Evolutionary conservation across 2,113 vertebrate genomes (phyloP).

Genomic region (Diadophis punctatus): DNA sequence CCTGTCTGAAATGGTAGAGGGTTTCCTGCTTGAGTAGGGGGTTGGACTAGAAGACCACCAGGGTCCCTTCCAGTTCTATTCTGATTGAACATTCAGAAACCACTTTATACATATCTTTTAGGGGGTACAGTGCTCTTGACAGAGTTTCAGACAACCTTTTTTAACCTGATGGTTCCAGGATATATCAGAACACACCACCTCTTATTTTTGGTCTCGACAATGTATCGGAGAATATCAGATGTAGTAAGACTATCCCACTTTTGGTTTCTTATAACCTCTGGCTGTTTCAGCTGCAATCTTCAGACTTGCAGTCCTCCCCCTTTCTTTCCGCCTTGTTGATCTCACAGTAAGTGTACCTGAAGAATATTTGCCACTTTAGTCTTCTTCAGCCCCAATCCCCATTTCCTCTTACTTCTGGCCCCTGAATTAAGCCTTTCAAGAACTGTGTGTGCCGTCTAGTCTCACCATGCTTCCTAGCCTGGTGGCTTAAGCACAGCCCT

Average conservation of each 20-base stretch:
- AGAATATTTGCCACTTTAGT: no score
- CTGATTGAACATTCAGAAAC: no score
- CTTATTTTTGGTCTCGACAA: background rate
- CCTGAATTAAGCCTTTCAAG: no score
- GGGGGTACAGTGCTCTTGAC: background rate
- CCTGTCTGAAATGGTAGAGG: no score
- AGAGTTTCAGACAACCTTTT: background rate
- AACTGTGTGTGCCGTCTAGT: no score
- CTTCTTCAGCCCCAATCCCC: no score
- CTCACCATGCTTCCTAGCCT: no score
- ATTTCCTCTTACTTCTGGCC: no score
- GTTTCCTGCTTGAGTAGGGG: background rate
- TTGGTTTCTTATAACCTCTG: background rate
- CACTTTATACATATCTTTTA: background rate
- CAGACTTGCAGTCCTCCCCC: background rate
- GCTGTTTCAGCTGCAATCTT: background rate
- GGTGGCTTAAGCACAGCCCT: no score
- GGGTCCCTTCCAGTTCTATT: background rate
- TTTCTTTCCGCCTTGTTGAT: no score
- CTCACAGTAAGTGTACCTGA: no score
- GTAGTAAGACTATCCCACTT: background rate
- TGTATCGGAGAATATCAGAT: background rate
- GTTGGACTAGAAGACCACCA: background rate
- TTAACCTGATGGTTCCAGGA: background rate
- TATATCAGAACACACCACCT: background rate